Evolutionary conservation across 2,113 vertebrate genomes (phyloP).

Genomic region (Rutilus rutilus): DNA sequence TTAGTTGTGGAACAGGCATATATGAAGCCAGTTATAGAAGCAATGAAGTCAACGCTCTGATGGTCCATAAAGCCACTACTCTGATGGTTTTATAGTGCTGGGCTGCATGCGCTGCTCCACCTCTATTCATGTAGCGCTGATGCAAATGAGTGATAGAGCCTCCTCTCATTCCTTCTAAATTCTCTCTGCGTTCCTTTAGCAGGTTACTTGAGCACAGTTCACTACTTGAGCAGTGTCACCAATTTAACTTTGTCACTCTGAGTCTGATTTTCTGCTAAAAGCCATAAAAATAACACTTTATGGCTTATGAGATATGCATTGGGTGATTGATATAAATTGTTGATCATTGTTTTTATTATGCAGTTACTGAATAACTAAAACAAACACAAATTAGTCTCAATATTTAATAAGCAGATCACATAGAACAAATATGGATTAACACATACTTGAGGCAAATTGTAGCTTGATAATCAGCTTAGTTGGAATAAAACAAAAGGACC

Average conservation of each 20-base stretch:
- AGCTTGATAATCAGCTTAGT: background rate
- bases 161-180: constrained; percentile 12
- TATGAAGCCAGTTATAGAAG: constrained; percentile 27
- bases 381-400: no score
- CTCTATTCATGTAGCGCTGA: constrained; percentile 6
- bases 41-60: background rate
- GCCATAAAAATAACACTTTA: background rate
- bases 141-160: background rate
- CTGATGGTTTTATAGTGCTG: constrained; percentile 45
- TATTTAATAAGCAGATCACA: background rate
- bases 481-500: background rate
- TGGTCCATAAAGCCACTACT: background rate
- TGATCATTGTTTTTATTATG: background rate
- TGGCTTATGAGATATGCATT: background rate
- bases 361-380: background rate
- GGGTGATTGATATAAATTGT: background rate
- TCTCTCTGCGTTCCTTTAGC: no score
- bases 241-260: background rate
- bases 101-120: constrained; percentile 23
- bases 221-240: background rate
- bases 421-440: background rate
- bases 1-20: constrained; percentile 55
- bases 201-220: no score
- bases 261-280: background rate
- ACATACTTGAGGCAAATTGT: background rate